A percentile compares a stretch with the other conserved stretches of the same genome.
These are phyloP conservation scores for Koerneria pararmatus DNA, from an alignment of 2,888 invertebrate species.

Conservation along the genomic window DNA sequence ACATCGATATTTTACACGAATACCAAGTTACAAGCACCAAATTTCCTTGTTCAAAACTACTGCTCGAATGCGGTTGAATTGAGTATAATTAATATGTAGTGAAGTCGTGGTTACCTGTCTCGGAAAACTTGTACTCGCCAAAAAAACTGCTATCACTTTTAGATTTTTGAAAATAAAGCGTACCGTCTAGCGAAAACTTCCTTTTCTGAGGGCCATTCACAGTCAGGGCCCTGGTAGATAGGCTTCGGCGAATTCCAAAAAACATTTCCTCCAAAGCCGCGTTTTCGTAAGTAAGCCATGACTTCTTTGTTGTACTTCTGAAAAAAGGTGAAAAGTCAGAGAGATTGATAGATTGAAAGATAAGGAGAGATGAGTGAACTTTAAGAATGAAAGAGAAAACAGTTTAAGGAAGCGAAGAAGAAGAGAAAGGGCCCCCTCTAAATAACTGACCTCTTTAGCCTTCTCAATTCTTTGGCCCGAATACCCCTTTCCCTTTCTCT, in stretches of 20 bases:
- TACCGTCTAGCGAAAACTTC: slow-evolving; percentile 59
- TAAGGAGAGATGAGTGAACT: no score
- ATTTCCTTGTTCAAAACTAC: no score
- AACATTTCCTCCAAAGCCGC: slow-evolving; percentile 59
- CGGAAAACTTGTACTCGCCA: no score
- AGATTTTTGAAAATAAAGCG: not conserved
- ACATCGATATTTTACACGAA: no score
- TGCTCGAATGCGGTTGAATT: no score
- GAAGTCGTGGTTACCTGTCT: no score
- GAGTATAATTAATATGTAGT: not conserved
- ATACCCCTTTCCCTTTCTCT: not conserved
- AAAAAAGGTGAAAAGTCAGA: slow-evolving; percentile 22
- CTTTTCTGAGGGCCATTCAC: slow-evolving; percentile 59
- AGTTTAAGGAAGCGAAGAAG: no score
- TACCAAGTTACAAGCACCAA: no score
- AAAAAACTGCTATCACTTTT: not conserved
- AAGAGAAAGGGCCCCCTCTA: no score
- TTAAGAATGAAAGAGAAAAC: no score
- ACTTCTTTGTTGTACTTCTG: slow-evolving; percentile 59
- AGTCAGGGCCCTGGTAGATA: slow-evolving; percentile 60
- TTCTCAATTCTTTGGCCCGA: not conserved
- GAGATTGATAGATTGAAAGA: no score
- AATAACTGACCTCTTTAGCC: no score
- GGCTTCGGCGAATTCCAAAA: slow-evolving; percentile 60
- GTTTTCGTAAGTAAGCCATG: slow-evolving; percentile 49